Base-by-base conservation (phyloP, 2,113 vertebrate genomes). In the Poeciliopsis occidentalis region DNA sequence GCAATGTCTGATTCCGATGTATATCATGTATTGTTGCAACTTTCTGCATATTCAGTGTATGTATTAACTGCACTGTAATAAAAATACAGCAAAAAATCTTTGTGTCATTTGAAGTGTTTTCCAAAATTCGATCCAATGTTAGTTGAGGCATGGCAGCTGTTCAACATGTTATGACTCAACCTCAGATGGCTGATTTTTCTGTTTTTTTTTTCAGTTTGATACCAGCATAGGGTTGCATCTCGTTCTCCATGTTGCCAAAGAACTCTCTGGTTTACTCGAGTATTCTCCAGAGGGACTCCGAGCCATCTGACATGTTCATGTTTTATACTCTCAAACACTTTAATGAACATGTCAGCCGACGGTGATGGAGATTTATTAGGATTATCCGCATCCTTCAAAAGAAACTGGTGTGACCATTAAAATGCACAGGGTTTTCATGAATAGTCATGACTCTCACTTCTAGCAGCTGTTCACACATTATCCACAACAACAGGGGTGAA, bases 291-390 rank as follows among this genome's bases (percentile, higher is more conserved):
- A 29, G 67, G 61, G 65, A 74, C 54, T 73, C 27, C n/a, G 31
- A 63, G 44, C 34, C 68, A 61, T 13, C 57, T 71, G 63, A 79
- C 67, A 72, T 67, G 72, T 85, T 77, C 75, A 85, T 88, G 68
- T 82, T 82, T 90, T 27, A 78, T 73, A 39, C 31, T 60, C 31
- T 17, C 24, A 65, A 64, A 78, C 63, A 62, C 34, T 79, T 64
- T 32, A 60, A 76, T 76, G 62, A 71, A 78, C 12, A 62, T 63
- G 41, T 67, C 54, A 22, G n/a, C 8, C 12, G 51, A 30, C 61
- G 75, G 4, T 69, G 64, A 64, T 65, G 39, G 39, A 67, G 44
- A 69, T 26, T 22, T 64, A 57, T 29, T 34, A 12, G 27, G 41
- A 27, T 12, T 60, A 75, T 80, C 67, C 39, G 10, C 12, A 30